Conservation (phyloP, 2,888 invertebrate species). For the Agriopis marginaria region DNA sequence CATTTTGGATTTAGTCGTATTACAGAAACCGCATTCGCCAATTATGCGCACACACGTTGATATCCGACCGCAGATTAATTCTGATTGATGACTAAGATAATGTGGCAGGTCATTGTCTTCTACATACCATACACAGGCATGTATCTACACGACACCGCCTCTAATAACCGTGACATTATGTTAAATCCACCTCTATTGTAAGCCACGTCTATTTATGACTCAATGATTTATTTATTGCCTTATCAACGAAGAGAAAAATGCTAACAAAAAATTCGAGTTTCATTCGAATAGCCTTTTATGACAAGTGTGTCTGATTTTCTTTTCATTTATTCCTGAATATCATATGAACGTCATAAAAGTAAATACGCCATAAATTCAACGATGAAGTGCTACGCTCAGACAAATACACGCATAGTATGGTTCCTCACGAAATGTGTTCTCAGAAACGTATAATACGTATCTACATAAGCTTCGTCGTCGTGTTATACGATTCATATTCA, state of each 20-base stretch:
- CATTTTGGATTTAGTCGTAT: conserved; percentile 16
- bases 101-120: conserved; percentile 57
- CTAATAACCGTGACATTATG: conserved; percentile 34
- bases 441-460: conserved; percentile 53
- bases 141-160: conserved; percentile 25
- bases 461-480: conserved; percentile 55
- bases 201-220: conserved; percentile 18
- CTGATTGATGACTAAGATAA: conserved; percentile 65
- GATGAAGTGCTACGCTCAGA: conserved; percentile 20
- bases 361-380: conserved; percentile 19
- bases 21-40: conserved; percentile 41
- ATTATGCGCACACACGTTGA: conserved; percentile 41
- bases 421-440: conserved; percentile 52
- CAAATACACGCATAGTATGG: conserved; percentile 32
- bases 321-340: conserved; percentile 26
- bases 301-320: conserved; percentile 13
- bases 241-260: conserved; percentile 16
- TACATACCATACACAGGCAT: conserved; percentile 21
- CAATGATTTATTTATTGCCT: conserved; percentile 25
- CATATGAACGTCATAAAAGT: conserved; percentile 17
- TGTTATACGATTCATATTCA: conserved; percentile 78
- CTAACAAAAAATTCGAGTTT: conserved; percentile 6
- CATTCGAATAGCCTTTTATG: conserved; percentile 17
- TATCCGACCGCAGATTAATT: conserved; percentile 60
- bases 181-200: conserved; percentile 24